Conservation (phyloP, 2,888 invertebrate genomes). For the Drosophila nr. medialis region DNA sequence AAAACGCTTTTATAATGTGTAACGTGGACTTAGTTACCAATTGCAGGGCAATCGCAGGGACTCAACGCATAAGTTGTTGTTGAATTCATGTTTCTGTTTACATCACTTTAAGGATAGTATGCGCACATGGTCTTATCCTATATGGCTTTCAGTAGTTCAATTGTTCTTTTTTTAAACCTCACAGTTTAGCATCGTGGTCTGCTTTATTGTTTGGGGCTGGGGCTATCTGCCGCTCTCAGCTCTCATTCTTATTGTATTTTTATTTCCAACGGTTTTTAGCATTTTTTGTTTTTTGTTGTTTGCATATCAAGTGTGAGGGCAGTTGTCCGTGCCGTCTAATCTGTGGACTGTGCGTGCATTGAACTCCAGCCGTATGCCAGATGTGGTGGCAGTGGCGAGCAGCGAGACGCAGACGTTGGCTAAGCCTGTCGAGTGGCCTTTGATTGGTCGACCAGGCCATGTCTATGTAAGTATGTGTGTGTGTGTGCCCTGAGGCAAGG, state of each 20-base stretch:
- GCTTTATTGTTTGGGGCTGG: conserved; percentile 23
- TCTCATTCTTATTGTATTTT: conserved; percentile 38
- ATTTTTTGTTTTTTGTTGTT: conserved; percentile 21
- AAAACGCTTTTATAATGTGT: background rate
- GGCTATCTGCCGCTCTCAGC: conserved; percentile 36
- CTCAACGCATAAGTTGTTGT: background rate
- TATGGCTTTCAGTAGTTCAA: conserved; percentile 4
- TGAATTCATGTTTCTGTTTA: conserved; percentile 7
- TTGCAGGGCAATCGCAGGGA: background rate
- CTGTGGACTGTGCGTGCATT: conserved; percentile 65
- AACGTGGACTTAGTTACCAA: background rate
- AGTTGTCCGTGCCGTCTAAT: conserved; percentile 58
- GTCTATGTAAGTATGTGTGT: conserved; percentile 8
- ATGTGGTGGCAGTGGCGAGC: background rate
- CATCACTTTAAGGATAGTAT: conserved; percentile 4
- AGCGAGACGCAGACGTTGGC: conserved; percentile 11
- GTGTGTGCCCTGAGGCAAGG: conserved; percentile 21
- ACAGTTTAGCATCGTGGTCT: conserved; percentile 28
- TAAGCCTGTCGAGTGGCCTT: conserved; percentile 48
- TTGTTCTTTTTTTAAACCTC: conserved; percentile 9
- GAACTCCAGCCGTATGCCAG: conserved; percentile 33
- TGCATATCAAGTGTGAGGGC: conserved; percentile 47
- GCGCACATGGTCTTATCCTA: conserved; percentile 6
- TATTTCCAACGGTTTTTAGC: background rate
- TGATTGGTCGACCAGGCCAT: conserved; percentile 41